Base-by-base conservation (phyloP, 1,140 invertebrate species). In the Wasmannia auropunctata region DNA sequence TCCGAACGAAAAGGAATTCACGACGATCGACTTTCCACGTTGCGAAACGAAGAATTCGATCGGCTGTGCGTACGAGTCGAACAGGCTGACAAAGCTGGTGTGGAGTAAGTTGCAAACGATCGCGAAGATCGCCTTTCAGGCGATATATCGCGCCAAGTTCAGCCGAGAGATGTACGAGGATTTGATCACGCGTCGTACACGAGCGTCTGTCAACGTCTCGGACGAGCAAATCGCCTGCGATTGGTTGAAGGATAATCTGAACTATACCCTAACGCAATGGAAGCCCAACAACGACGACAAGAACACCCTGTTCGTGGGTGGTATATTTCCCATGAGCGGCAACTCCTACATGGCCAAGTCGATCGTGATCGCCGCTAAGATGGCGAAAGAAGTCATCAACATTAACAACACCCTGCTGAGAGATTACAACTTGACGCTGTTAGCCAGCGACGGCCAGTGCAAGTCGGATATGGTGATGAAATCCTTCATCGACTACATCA, bases 401-500 rank as follows among this genome's bases (percentile, higher is more conserved):
- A 75, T 90, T 0, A 96, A 97, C 91, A 88, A 91, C 0, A 94
- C 94, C 0, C 92, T 98, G 25, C 92, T 98, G 11, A 93, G 94
- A 0, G 96, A 97, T 88, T 97, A 98, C 90, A 94, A 96, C 14
- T 91, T 98, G 0, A 92, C 96, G 11, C 80, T 98, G 16, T 75
- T 96, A 7, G 94, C 95, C 0, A 95, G 95, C 40, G 96, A 98
- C 91, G 98, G 97, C 0, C 95, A 97, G 83, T 98, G 98, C 93
- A 96, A 96, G 74, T 95, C 97, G 0, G 97, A 98, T 91, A 96
- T 96, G 85, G 98, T 98, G 1, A 97, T 98, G 96, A 97, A 97
- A 88, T 95, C 96, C 0, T 98, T 98, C 92, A 98, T 98, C 65
- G 96, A 97, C 77, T 97, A 97, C 87, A 97, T 97, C 8, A 93